A percentile compares a stretch with the other conserved stretches of the same genome.
phyloP scores from a whole-genome alignment of 2,797 vertebrate species.

The Cryptoprocta ferox region DNA sequence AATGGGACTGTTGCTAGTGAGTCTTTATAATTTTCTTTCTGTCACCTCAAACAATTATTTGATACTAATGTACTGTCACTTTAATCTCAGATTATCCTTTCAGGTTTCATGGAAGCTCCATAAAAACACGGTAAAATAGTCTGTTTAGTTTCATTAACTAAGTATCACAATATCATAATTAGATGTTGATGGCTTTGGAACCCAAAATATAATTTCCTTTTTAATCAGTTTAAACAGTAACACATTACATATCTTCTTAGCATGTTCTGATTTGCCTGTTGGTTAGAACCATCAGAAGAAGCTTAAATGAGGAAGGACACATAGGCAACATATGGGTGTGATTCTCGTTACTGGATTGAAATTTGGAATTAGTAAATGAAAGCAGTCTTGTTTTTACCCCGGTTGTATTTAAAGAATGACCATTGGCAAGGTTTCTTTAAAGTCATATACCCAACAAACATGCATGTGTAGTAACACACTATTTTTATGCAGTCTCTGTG shows the following conservation, averaged over 20 bases:
- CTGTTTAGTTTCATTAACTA: slow-evolving; percentile 24
- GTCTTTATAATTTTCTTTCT: background rate
- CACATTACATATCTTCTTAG: background rate
- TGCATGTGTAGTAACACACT: fast-evolving
- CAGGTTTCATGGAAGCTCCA: background rate
- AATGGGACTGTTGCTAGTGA: background rate
- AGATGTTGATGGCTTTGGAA: background rate
- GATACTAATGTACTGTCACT: background rate
- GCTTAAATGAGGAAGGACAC: background rate
- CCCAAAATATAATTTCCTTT: background rate
- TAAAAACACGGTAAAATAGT: slow-evolving; percentile 5
- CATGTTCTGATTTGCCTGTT: background rate
- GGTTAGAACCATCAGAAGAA: background rate
- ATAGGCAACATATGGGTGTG: background rate
- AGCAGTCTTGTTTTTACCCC: background rate
- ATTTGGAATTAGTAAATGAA: background rate
- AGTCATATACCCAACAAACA: background rate
- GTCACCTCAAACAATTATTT: background rate
- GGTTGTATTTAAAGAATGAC: slow-evolving; percentile 7
- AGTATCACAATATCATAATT: background rate
- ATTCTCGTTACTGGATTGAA: background rate
- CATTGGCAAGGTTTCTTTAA: background rate
- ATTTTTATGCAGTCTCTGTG: background rate
- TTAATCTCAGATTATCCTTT: slow-evolving; percentile 31
- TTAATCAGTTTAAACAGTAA: background rate